These are phyloP conservation scores for Trigoniulus corallinus DNA, from an alignment of 1,140 invertebrate species.

Conservation along the genomic window DNA sequence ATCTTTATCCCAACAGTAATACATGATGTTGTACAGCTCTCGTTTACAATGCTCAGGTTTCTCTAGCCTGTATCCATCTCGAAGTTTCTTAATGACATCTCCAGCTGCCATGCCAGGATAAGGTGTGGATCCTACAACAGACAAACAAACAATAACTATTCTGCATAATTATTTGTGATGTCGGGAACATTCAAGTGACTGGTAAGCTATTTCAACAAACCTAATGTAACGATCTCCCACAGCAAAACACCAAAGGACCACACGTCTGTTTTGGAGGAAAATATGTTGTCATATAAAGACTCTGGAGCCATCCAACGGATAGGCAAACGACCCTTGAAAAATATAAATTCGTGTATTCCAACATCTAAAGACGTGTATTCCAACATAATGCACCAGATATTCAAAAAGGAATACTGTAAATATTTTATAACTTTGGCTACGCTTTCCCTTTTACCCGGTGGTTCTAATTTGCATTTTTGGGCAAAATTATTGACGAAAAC, in stretches of 20 bases:
- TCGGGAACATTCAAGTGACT: not conserved
- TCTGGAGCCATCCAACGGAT: conserved; percentile 82
- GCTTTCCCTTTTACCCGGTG: too few relatives aligned
- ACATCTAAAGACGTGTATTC: too few relatives aligned
- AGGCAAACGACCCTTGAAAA: conserved; percentile 27
- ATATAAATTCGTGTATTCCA: conserved; percentile 13
- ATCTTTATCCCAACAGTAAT: conserved; percentile 79
- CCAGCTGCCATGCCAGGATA: conserved; percentile 60
- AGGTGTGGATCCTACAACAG: conserved; percentile 49
- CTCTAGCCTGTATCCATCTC: conserved; percentile 53
- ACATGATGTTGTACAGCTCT: conserved; percentile 80
- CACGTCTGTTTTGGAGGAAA: conserved; percentile 67
- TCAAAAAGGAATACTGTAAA: too few relatives aligned
- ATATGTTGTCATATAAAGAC: conserved; percentile 53
- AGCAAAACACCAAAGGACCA: conserved; percentile 72
- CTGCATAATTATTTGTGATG: not conserved
- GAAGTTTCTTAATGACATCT: conserved; percentile 55
- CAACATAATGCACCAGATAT: too few relatives aligned
- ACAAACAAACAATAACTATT: not conserved
- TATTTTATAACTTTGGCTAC: too few relatives aligned
- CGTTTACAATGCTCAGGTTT: conserved; percentile 53
- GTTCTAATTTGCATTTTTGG: too few relatives aligned
- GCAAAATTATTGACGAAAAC: too few relatives aligned
- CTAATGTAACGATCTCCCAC: conserved; percentile 71
- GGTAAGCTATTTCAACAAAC: conserved; percentile 17